phyloP scores from a whole-genome alignment of 2,797 vertebrate species.

The Steatocranus sp. region DNA sequence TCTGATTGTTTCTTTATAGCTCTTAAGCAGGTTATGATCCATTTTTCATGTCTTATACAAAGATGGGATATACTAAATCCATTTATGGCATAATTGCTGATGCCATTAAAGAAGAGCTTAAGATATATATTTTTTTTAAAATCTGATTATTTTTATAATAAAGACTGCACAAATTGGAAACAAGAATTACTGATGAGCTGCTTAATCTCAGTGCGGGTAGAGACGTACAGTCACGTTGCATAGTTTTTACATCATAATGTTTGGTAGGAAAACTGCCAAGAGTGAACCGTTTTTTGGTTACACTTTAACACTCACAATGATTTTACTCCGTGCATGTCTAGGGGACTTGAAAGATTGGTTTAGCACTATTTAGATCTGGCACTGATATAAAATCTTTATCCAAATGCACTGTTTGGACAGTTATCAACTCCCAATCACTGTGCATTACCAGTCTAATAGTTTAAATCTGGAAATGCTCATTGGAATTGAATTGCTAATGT shows the following conservation, averaged over 20 bases:
- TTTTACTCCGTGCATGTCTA: neutral
- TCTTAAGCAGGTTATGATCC: slow-evolving; percentile 53
- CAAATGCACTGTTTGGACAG: slow-evolving; percentile 1
- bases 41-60: slow-evolving; percentile 31
- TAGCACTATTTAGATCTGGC: neutral
- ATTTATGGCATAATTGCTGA: slow-evolving; percentile 55
- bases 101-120: slow-evolving; percentile 57
- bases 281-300: neutral
- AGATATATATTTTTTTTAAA: slow-evolving; percentile 41
- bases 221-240: neutral
- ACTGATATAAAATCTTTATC: neutral
- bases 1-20: slow-evolving; percentile 49
- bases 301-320: neutral
- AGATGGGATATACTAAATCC: slow-evolving; percentile 55
- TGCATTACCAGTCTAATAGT: neutral
- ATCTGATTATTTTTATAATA: slow-evolving; percentile 51
- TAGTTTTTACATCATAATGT: neutral
- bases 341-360: neutral
- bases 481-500: neutral
- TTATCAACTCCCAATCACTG: slow-evolving; percentile 3
- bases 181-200: neutral
- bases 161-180: neutral
- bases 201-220: neutral
- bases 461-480: neutral
- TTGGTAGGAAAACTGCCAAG: neutral